phyloP scores from a whole-genome alignment of 2,888 invertebrate species.

The Drosophila atroscutellata region DNA sequence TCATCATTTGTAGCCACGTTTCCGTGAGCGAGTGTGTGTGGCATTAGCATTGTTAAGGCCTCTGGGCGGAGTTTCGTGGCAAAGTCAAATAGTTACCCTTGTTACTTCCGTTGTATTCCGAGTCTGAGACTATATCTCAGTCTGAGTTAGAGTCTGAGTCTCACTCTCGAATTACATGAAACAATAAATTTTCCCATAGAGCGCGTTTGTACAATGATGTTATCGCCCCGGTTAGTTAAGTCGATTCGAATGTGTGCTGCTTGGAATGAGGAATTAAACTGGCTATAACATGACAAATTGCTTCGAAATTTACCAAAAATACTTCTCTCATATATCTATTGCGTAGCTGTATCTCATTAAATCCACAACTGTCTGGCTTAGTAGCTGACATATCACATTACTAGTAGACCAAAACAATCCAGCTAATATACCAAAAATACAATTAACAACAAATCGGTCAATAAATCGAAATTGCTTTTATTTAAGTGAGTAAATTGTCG shows the following conservation, averaged over 20 bases:
- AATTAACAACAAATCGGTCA: background rate
- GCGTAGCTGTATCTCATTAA: constrained; percentile 7
- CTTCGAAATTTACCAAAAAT: constrained; percentile 2
- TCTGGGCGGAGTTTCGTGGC: constrained; percentile 24
- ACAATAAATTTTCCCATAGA: constrained; percentile 61
- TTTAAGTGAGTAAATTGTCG: background rate
- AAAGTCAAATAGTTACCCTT: constrained; percentile 68
- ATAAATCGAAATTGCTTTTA: background rate
- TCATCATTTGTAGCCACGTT: constrained; percentile 72
- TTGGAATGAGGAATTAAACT: constrained; percentile 1
- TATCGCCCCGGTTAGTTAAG: constrained; percentile 44
- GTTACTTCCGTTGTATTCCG: constrained; percentile 44
- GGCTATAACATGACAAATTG: constrained; percentile 40
- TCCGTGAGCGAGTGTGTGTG: constrained; percentile 20
- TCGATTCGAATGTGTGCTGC: constrained; percentile 16
- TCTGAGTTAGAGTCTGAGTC: constrained; percentile 1
- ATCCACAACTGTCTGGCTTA: constrained; percentile 3
- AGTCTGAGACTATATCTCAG: constrained; percentile 10
- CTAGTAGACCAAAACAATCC: background rate
- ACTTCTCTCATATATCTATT: background rate
- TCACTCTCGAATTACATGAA: constrained; percentile 54
- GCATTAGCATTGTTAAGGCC: constrained; percentile 22
- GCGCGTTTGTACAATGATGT: constrained; percentile 34
- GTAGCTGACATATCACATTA: background rate
- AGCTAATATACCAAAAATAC: background rate